Evolutionary conservation across 2,888 invertebrate species (phyloP), one percentile per base, ranked within the genome.

Genomic region (Schrankia costaestrigalis): DNA sequence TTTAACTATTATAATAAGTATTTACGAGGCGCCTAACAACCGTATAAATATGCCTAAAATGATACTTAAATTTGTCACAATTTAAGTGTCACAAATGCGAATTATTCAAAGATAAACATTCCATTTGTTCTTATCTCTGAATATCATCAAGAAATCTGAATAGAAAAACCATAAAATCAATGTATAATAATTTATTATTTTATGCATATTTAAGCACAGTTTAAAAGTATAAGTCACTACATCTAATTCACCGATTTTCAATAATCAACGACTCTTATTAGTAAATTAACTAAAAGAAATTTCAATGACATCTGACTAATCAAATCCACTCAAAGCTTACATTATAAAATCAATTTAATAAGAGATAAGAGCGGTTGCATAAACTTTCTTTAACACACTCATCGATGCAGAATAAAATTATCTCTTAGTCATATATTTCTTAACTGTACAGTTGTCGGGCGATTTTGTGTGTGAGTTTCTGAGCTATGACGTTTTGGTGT

Each of bases 311-410:
- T 48, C 48, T 46, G 56, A 48, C 54, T 49, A 60, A 56, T 61
- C 52, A 55, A 54, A 56, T 54, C 47, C 59, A 68, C 65, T 68
- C 55, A 55, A 56, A 51, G 54, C 51, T 56, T 52, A 59, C 53
- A 52, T 50, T 59, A 62, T 54, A 51, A 53, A 62, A 53, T 56
- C 58, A 64, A 68, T 67, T 54, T 45, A 56, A 46, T 63, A 56
- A 43, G 37, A 63, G 63, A 65, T 61, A 68, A 59, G 34, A 46
- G 40, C 34, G 49, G 44, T 65, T 66, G 67, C 67, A 63, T 57
- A 66, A 64, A 61, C 59, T 61, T 56, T 53, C 46, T 46, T 56
- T 22, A 27, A 44, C 42, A 36, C 46, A 11, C 23, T 38, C 35
- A 36, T 29, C 6, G 23, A 15, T 35, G 41, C 34, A 47, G 55